Conservation (phyloP, 2,888 invertebrate species). For the Tetanocera ferruginea region DNA sequence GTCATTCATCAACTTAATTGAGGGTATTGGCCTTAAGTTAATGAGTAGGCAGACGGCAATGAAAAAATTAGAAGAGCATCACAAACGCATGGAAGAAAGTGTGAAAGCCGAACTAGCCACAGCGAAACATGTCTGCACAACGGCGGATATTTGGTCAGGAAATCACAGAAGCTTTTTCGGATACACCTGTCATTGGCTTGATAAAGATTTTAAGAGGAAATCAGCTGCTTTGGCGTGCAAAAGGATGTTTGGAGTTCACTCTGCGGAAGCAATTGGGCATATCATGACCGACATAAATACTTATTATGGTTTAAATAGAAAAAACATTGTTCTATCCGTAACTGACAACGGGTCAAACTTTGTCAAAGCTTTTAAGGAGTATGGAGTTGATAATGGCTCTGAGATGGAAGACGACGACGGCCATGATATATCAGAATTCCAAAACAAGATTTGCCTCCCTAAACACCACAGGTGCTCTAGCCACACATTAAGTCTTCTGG, state of each 20-base stretch:
- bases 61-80: constrained; percentile 41
- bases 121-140: constrained; percentile 35
- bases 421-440: constrained; percentile 21
- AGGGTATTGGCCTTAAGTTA: constrained; percentile 36
- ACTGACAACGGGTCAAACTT: constrained; percentile 35
- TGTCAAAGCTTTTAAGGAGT: constrained; percentile 38
- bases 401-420: too few species aligned
- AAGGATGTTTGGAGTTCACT: constrained; percentile 35
- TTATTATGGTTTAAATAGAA: constrained; percentile 30
- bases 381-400: constrained; percentile 27
- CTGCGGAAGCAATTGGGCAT: constrained; percentile 26
- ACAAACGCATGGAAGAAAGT: constrained; percentile 24
- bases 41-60: constrained; percentile 41
- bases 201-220: constrained; percentile 37
- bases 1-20: constrained; percentile 10
- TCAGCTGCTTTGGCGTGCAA: constrained; percentile 38
- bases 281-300: constrained; percentile 34
- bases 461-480: constrained; percentile 35
- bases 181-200: constrained; percentile 44
- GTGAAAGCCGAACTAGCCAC: constrained; percentile 30
- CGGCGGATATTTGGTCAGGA: too few species aligned
- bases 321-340: constrained; percentile 37
- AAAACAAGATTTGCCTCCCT: constrained; percentile 31
- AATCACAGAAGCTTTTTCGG: constrained; percentile 31
- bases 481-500: constrained; percentile 37